These are phyloP conservation scores for Drosophila antonietae DNA, from an alignment of 2,888 invertebrate genomes.

Conservation along the genomic window DNA sequence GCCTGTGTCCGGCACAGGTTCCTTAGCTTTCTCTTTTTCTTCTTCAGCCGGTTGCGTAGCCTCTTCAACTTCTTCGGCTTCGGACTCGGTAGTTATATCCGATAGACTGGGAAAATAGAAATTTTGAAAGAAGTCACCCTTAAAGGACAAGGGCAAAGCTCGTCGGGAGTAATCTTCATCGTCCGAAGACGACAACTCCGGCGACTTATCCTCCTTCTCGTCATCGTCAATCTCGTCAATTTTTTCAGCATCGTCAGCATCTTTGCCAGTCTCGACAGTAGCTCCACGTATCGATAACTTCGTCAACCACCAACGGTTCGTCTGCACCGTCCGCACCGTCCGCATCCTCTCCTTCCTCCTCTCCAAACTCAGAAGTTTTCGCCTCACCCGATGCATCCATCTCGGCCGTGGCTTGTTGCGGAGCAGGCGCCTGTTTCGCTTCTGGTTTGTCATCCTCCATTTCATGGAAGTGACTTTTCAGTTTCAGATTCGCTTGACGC, in stretches of 20 bases:
- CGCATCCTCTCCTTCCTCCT: not conserved
- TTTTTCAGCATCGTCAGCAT: not conserved
- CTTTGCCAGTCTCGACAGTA: not conserved
- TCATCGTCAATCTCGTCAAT: not conserved
- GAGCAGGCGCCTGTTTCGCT: not conserved
- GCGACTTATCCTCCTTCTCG: not conserved
- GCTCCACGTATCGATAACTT: not conserved
- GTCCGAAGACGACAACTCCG: slow-evolving; percentile 20
- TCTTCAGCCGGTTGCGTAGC: accelerated
- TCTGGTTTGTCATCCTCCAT: not conserved
- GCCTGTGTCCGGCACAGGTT: slow-evolving; percentile 13
- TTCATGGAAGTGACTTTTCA: slow-evolving; percentile 7
- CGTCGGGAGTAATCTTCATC: not conserved
- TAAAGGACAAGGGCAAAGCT: slow-evolving; percentile 3
- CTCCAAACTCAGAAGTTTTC: not conserved
- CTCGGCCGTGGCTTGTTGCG: not conserved
- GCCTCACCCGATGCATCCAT: not conserved
- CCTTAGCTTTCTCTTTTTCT: not conserved
- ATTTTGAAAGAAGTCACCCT: slow-evolving; percentile 29
- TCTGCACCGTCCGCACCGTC: not conserved
- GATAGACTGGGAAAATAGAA: slow-evolving; percentile 45
- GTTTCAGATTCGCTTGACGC: slow-evolving; percentile 9
- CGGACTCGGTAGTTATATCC: slow-evolving; percentile 27
- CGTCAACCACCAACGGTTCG: not conserved
- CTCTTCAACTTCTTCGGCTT: not conserved